Conservation (phyloP, 2,113 vertebrate species). For the Paramisgurnus dabryanus region DNA sequence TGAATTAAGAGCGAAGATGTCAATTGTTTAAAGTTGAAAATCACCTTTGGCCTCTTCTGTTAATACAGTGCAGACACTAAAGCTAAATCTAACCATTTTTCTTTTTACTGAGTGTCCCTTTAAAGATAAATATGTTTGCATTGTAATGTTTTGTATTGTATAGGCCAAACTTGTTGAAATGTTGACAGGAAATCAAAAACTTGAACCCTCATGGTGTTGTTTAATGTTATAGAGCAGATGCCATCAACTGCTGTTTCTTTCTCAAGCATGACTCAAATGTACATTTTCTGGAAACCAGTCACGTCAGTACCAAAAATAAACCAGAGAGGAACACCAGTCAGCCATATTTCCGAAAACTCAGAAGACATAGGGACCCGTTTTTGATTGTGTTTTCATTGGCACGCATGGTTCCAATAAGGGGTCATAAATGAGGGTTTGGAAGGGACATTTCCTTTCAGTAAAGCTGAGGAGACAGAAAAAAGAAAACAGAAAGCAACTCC, state of each 20-base stretch:
- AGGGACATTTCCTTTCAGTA: constrained; percentile 35
- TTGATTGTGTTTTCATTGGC: constrained; percentile 20
- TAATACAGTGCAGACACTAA: too few relatives aligned
- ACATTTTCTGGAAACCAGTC: neutral
- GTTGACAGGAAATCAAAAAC: too few relatives aligned
- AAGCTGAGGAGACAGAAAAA: constrained; percentile 14
- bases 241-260: too few relatives aligned
- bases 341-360: constrained; percentile 2
- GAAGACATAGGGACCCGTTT: constrained; percentile 14
- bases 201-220: too few relatives aligned
- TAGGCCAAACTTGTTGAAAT: neutral
- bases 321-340: neutral
- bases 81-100: too few relatives aligned
- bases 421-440: constrained; percentile 16
- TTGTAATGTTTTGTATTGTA: neutral
- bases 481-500: constrained; percentile 12
- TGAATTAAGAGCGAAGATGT: too few relatives aligned
- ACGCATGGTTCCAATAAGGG: constrained; percentile 10
- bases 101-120: too few relatives aligned
- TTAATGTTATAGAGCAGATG: too few relatives aligned
- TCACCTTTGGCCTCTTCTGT: too few relatives aligned
- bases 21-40: too few relatives aligned
- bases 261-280: neutral
- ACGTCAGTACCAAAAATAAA: neutral
- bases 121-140: too few relatives aligned